Percentiles rank a stretch among this genome's conserved stretches.
phyloP scores from a whole-genome alignment of 2,888 invertebrate genomes.

The Phortica magna region DNA sequence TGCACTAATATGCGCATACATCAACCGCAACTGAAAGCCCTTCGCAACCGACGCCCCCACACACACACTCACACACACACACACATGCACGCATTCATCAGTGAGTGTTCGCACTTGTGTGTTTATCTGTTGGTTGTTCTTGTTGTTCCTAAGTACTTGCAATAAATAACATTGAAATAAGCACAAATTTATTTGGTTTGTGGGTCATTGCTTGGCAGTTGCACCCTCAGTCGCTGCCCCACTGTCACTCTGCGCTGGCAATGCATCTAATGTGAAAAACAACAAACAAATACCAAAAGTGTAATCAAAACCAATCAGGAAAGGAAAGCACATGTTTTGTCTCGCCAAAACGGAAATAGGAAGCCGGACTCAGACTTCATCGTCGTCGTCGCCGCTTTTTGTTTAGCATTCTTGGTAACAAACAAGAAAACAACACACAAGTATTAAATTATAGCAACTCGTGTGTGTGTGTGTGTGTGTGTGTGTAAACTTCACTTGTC shows the following conservation, averaged over 20 bases:
- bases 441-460: background rate
- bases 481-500: conserved; percentile 32
- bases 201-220: no score
- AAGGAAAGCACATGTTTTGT: conserved; percentile 38
- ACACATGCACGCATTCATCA: background rate
- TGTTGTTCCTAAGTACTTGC: background rate
- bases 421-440: background rate
- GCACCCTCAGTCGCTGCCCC: no score
- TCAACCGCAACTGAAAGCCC: background rate
- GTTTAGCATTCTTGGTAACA: conserved; percentile 1
- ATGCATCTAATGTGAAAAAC: background rate
- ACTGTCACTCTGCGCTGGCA: no score
- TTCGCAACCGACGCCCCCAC: background rate
- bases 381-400: background rate
- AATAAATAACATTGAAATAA: conserved; percentile 12
- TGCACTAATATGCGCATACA: conserved; percentile 11
- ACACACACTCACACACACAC: background rate
- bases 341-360: conserved; percentile 59
- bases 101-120: background rate
- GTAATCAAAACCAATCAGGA: conserved; percentile 27
- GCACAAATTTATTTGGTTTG: conserved; percentile 5
- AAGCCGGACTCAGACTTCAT: conserved; percentile 51
- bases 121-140: background rate
- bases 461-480: no score
- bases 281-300: background rate